Evolutionary conservation across 2,888 invertebrate species (phyloP), one percentile per base, ranked within the genome.

Genomic region (Cosmopolites sordidus): DNA sequence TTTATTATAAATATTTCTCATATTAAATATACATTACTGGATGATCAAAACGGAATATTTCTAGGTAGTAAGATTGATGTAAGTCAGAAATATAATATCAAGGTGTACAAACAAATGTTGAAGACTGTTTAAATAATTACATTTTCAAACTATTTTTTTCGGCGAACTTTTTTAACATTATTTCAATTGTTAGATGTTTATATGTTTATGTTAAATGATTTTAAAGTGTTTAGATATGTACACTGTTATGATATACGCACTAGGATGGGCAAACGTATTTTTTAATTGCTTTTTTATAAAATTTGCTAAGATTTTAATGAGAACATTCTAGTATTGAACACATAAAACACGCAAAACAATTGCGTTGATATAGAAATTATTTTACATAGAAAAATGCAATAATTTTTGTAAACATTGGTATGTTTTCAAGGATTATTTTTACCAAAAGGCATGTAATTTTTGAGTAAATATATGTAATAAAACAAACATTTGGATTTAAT

Each of bases 171-270:
- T 12, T 33, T 8, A 3, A 22, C 22, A 33, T 33, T 4, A 33
- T 33, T 33, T 33, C 12, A 11, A 33, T 6, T 12, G 33, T 33
- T 33, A 33, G 33, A 33, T 33, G 33, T 33, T 33, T 12, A 12
- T 27, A 33, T 51, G 41, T 27, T 38, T 46, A 15, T 16, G 41
- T 51, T 51, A 1, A 44, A 37, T 33, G 12, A 45, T 61, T 65
- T 66, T 63, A 61, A 63, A 11, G 61, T 64, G 64, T 66, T 58
- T 46, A 63, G 61, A 62, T 54, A 58, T 54, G 53, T 59, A 63
- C 67, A 69, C 69, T 68, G 69, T 69, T 69, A 65, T 44, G 66
- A 67, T 67, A 66, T 62, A 61, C 57, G 66, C 67, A 67, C 67
- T 59, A 59, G 63, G 55, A 64, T 62, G 61, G 60, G 61, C 62